A percentile compares a stretch with the other conserved stretches of the same genome.
These are phyloP conservation scores for Drosophila rhopaloa DNA, from an alignment of 1,140 invertebrate genomes.

Conservation along the genomic window DNA sequence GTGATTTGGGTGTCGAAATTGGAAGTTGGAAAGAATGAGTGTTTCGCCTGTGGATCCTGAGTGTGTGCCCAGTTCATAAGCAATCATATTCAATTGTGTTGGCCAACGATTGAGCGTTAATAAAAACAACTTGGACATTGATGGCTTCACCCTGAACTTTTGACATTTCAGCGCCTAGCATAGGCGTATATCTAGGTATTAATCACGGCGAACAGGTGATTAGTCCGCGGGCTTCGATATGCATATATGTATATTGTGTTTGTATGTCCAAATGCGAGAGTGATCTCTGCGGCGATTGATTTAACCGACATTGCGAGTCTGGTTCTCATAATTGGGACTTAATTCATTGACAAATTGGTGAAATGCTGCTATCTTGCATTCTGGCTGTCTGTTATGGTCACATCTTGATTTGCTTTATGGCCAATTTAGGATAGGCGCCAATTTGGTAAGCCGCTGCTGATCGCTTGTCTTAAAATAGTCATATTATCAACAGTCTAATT, in stretches of 20 bases:
- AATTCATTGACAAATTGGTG: constrained; percentile 34
- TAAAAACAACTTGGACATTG: constrained; percentile 70
- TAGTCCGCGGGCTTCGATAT: constrained; percentile 65
- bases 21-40: constrained; percentile 17
- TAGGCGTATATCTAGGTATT: constrained; percentile 61
- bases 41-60: constrained; percentile 14
- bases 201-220: constrained; percentile 76
- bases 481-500: constrained; percentile 28
- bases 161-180: constrained; percentile 61
- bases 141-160: constrained; percentile 76
- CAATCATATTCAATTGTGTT: constrained; percentile 46
- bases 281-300: constrained; percentile 19
- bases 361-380: constrained; percentile 22
- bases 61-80: constrained; percentile 6
- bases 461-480: constrained; percentile 17
- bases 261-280: constrained; percentile 8
- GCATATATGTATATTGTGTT: constrained; percentile 23
- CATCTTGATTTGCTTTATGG: constrained; percentile 21
- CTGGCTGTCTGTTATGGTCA: constrained; percentile 29
- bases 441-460: constrained; percentile 27
- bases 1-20: constrained; percentile 29
- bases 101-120: constrained; percentile 43
- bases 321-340: constrained; percentile 26
- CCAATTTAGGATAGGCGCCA: constrained; percentile 28
- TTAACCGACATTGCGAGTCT: not conserved